Evolutionary conservation across 2,113 vertebrate genomes (phyloP).

Genomic region (Hyla sarda): DNA sequence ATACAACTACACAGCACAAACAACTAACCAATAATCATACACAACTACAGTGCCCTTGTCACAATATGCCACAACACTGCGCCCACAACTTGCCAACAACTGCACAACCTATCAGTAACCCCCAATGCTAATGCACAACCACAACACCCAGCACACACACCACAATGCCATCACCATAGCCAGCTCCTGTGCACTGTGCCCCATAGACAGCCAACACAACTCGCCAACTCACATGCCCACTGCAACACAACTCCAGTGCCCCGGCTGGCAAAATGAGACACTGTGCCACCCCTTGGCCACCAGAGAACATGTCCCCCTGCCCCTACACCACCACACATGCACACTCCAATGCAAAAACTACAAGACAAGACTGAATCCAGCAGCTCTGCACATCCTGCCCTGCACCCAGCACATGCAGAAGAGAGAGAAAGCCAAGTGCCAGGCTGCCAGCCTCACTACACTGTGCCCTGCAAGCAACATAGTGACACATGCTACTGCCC

Average conservation of each 20-base stretch:
- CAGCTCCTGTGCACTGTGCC: not conserved
- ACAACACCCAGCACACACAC: not conserved
- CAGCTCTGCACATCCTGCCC: not conserved
- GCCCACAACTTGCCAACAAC: not conserved
- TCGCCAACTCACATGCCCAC: not conserved
- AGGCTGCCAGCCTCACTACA: not conserved
- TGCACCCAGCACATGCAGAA: not conserved
- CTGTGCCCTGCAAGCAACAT: not conserved
- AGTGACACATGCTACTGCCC: slow-evolving; percentile 7
- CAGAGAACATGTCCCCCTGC: not conserved
- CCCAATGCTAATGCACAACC: too few species aligned
- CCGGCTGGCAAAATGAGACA: too few species aligned
- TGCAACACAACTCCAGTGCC: not conserved
- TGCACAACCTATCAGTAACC: too few species aligned
- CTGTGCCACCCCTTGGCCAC: too few species aligned
- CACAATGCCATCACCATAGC: not conserved
- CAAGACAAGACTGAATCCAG: not conserved
- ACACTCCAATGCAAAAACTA: too few species aligned
- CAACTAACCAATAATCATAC: too few species aligned
- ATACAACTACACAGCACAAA: too few species aligned
- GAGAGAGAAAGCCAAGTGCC: slow-evolving; percentile 1
- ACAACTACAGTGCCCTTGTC: too few species aligned
- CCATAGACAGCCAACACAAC: not conserved
- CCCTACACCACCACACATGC: not conserved
- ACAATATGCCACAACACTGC: too few species aligned